A percentile compares a stretch with the other conserved stretches of the same genome.
Evolutionary conservation across 2,113 vertebrate species (phyloP).

Genomic region (Shinisaurus crocodilurus): DNA sequence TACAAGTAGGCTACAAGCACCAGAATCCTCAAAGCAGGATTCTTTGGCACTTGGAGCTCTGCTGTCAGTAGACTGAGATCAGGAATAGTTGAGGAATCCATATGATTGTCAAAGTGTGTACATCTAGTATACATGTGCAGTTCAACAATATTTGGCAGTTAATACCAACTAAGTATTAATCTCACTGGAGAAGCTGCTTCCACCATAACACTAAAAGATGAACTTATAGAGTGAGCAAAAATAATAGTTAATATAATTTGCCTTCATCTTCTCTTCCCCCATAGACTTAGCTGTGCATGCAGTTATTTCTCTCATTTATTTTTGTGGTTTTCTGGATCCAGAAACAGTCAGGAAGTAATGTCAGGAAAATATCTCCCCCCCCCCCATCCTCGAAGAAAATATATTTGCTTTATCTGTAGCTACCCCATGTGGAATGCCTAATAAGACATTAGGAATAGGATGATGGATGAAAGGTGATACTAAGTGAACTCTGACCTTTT

Average conservation of each 20-base stretch:
- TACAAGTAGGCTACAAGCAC: not conserved
- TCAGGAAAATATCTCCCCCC: not conserved
- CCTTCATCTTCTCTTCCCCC: no score
- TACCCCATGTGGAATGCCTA: accelerated
- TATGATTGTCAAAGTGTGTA: not conserved
- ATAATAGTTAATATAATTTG: not conserved
- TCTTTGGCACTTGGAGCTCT: not conserved
- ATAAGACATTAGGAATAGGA: accelerated
- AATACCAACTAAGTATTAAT: not conserved
- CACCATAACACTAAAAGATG: not conserved
- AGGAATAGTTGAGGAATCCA: not conserved
- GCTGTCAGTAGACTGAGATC: not conserved
- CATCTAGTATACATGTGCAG: not conserved
- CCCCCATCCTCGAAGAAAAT: not conserved
- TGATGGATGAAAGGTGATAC: not conserved
- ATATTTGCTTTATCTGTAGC: accelerated
- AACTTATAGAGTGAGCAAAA: not conserved
- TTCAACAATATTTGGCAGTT: not conserved
- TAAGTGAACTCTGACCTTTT: not conserved
- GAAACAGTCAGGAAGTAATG: not conserved
- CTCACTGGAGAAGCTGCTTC: not conserved
- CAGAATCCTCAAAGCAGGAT: not conserved
- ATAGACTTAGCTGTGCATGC: not conserved
- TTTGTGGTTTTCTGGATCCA: not conserved
- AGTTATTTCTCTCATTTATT: not conserved